Percentiles rank a stretch among this genome's conserved stretches.
These are phyloP conservation scores for Paraplagusia blochii DNA, from an alignment of 2,113 vertebrate species.

Conservation along the genomic window DNA sequence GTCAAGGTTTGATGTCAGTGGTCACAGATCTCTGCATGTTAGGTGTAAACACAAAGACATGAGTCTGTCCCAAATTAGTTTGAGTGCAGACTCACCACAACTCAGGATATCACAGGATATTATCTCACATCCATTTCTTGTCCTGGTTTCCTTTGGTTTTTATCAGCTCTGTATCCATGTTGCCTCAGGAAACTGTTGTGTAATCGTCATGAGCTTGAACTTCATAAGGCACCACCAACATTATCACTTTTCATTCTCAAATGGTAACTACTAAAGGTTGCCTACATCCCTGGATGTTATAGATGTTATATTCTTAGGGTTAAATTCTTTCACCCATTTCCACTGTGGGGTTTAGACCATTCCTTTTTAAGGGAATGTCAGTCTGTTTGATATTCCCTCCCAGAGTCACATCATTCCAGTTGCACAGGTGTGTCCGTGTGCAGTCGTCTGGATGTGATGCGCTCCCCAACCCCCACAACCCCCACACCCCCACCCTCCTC, in stretches of 20 bases:
- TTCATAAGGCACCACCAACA: no score
- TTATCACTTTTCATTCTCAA: no score
- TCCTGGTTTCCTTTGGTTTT: neutral
- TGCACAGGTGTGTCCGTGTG: slow-evolving; percentile 21
- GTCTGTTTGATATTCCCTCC: slow-evolving; percentile 13
- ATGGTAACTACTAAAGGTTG: no score
- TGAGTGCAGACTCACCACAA: slow-evolving; percentile 33
- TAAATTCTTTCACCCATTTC: neutral
- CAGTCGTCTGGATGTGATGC: slow-evolving; percentile 12
- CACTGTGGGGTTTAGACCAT: no score
- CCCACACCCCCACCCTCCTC: no score
- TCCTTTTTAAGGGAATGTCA: slow-evolving; percentile 1
- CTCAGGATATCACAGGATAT: slow-evolving; percentile 5
- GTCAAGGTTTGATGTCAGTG: slow-evolving; percentile 37
- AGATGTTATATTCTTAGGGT: no score
- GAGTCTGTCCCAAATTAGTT: slow-evolving; percentile 59
- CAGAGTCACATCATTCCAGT: slow-evolving; percentile 8
- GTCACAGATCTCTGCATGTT: slow-evolving; percentile 43
- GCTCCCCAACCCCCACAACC: no score
- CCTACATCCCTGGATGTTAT: no score
- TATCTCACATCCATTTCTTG: slow-evolving; percentile 3
- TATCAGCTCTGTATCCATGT: no score
- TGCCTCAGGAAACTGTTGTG: neutral
- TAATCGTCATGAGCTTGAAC: no score
- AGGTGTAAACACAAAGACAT: slow-evolving; percentile 37